Evolutionary conservation across 1,140 invertebrate species (phyloP).

Genomic region (Drosophila bocqueti): DNA sequence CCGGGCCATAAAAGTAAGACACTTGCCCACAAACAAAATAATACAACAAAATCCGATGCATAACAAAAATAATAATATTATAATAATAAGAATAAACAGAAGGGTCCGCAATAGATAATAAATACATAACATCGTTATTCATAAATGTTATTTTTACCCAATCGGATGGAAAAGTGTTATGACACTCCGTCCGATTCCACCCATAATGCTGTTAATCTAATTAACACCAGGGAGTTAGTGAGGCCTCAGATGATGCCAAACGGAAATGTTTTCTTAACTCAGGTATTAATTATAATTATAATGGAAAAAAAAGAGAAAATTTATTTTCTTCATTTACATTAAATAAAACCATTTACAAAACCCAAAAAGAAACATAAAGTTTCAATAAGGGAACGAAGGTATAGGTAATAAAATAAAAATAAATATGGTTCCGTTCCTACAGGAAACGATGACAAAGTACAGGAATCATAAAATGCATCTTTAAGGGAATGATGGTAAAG

Average conservation of each 20-base stretch:
- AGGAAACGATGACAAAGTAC: too few relatives aligned
- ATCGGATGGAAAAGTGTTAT: slow-evolving; percentile 10
- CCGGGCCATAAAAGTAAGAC: slow-evolving; percentile 24
- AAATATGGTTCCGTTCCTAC: too few relatives aligned
- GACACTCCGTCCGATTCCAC: neutral
- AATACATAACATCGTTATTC: slow-evolving; percentile 4
- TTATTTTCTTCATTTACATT: neutral
- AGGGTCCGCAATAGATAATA: neutral
- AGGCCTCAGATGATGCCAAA: neutral
- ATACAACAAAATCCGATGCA: slow-evolving; percentile 1
- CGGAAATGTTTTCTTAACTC: neutral
- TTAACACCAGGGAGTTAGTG: slow-evolving; percentile 25
- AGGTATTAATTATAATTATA: too few relatives aligned
- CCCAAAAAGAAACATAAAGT: neutral
- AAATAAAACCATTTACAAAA: neutral
- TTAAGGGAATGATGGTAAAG: too few relatives aligned
- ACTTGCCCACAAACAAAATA: neutral
- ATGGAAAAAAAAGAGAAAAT: neutral
- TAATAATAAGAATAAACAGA: neutral
- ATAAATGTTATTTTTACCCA: slow-evolving; percentile 12
- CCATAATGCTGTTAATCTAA: slow-evolving; percentile 29
- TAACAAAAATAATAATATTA: neutral
- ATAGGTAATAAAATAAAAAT: too few relatives aligned
- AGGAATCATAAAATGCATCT: too few relatives aligned
- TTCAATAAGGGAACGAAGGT: too few relatives aligned